These are phyloP conservation scores for Pristionchus entomophagus DNA, from an alignment of 2,888 invertebrate species.

Conservation along the genomic window DNA sequence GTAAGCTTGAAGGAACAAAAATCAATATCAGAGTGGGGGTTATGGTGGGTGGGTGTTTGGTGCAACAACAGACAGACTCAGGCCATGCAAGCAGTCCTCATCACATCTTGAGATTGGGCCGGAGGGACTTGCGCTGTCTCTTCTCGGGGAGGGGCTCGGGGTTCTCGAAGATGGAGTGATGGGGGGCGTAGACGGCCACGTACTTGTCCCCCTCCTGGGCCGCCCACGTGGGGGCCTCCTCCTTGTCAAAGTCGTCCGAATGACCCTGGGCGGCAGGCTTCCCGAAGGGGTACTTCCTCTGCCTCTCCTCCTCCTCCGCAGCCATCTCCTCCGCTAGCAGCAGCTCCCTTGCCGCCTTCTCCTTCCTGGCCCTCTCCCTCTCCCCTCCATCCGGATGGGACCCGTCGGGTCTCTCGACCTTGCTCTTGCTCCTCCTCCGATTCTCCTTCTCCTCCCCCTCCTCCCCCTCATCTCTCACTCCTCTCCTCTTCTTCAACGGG, in stretches of 20 bases:
- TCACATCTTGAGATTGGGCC: no score
- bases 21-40: not conserved
- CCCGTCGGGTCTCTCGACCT: no score
- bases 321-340: not conserved
- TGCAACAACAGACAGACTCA: no score
- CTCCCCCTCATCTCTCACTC: not conserved
- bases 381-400: no score
- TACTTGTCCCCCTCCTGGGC: not conserved
- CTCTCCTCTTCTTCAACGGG: not conserved
- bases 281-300: not conserved
- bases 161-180: constrained; percentile 33
- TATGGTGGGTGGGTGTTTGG: not conserved
- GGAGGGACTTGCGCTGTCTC: no score
- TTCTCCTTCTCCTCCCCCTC: not conserved
- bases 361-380: not conserved
- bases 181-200: constrained; percentile 3
- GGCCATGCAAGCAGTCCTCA: not conserved
- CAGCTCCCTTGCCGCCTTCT: not conserved
- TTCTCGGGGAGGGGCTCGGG: not conserved
- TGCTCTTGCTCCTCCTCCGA: not conserved
- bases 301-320: not conserved
- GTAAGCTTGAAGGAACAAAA: no score
- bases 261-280: not conserved
- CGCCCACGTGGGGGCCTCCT: not conserved
- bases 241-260: not conserved